Conservation (phyloP, 1,140 invertebrate genomes). For the Aphidius ervi region DNA sequence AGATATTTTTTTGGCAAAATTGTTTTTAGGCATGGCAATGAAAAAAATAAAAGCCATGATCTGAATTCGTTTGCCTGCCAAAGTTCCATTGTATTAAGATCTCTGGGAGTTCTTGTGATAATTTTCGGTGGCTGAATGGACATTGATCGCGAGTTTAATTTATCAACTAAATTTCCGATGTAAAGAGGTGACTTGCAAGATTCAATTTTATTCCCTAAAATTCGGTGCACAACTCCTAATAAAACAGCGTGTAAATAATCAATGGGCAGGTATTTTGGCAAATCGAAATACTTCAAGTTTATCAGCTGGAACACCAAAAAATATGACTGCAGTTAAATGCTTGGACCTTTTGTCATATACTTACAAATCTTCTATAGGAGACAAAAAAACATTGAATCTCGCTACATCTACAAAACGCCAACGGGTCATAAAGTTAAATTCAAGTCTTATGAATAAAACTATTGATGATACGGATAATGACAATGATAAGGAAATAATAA, state of each 20-base stretch:
- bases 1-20: conserved; percentile 27
- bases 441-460: too few relatives aligned
- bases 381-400: too few relatives aligned
- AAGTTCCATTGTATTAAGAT: conserved; percentile 10
- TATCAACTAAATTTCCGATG: neutral
- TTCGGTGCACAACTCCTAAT: neutral
- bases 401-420: too few relatives aligned
- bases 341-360: too few relatives aligned
- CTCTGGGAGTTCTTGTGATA: conserved; percentile 23
- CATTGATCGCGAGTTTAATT: neutral
- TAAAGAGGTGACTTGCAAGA: neutral
- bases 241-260: conserved; percentile 8
- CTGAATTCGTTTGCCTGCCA: conserved; percentile 30
- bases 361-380: too few relatives aligned
- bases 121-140: conserved; percentile 19
- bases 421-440: too few relatives aligned
- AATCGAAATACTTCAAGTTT: neutral
- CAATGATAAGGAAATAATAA: too few relatives aligned
- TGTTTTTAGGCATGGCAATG: conserved; percentile 23
- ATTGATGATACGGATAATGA: too few relatives aligned
- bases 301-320: neutral
- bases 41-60: conserved; percentile 26
- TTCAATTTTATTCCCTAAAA: neutral
- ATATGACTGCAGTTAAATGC: too few relatives aligned
- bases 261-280: neutral